Percentiles rank a stretch among this genome's conserved stretches.
Conservation (phyloP, 2,797 vertebrate genomes). For the Sylvilagus floridanus region DNA sequence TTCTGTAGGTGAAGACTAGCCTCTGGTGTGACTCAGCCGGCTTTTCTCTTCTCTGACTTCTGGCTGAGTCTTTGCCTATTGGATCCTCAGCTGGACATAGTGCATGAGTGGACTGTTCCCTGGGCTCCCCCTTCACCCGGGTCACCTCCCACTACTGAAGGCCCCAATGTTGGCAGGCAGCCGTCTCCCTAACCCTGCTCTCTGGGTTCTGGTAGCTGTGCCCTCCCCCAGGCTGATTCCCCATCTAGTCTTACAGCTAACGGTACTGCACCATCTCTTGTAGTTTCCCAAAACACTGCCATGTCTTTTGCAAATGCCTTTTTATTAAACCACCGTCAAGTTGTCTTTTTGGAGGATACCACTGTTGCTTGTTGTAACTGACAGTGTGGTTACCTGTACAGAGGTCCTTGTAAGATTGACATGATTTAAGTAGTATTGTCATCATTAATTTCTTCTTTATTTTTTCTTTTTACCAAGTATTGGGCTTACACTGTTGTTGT, state of each 20-base stretch:
- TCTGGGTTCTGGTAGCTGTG: neutral
- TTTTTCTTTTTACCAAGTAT: neutral
- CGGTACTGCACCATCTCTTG: neutral
- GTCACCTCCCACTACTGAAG: neutral
- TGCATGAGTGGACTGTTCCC: neutral
- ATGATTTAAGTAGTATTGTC: neutral
- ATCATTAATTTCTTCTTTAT: neutral
- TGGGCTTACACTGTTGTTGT: neutral
- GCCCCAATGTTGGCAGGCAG: neutral
- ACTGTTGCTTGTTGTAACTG: neutral
- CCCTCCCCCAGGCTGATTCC: neutral
- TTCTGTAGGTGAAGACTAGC: neutral
- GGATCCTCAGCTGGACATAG: neutral
- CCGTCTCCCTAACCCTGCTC: neutral
- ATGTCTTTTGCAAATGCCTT: constrained; percentile 8
- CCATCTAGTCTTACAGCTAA: too few relatives aligned
- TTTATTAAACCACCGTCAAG: neutral
- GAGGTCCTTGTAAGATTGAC: neutral
- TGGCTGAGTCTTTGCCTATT: neutral
- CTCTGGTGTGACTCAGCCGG: neutral
- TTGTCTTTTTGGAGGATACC: neutral
- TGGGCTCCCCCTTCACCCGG: neutral
- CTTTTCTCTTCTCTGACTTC: neutral
- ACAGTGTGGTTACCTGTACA: neutral
- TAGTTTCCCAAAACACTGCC: neutral